A percentile compares a stretch with the other conserved stretches of the same genome.
phyloP scores from a whole-genome alignment of 2,888 invertebrate genomes.

The Drosophila lutescens region DNA sequence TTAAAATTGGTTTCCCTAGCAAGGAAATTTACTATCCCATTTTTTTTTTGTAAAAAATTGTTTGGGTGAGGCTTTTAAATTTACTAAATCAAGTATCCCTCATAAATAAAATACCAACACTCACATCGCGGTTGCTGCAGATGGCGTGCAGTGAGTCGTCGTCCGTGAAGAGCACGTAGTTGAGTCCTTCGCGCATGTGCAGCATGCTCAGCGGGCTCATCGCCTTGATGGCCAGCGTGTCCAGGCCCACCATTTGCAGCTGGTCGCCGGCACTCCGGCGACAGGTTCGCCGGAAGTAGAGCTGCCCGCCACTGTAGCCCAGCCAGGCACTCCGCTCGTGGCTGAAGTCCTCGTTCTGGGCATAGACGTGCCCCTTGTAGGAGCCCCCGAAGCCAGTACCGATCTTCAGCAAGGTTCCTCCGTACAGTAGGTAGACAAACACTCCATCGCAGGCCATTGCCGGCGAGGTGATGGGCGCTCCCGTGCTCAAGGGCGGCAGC shows the following conservation, averaged over 20 bases:
- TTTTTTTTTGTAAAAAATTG: background rate
- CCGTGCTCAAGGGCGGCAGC: slow-evolving; percentile 28
- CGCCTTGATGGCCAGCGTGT: slow-evolving; percentile 85
- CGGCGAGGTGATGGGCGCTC: slow-evolving; percentile 56
- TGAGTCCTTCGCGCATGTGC: slow-evolving; percentile 82
- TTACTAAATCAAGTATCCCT: too few relatives aligned
- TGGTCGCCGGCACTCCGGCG: slow-evolving; percentile 84
- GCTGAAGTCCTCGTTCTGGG: slow-evolving; percentile 92
- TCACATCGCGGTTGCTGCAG: slow-evolving; percentile 91
- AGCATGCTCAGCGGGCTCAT: slow-evolving; percentile 81
- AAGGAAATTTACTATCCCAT: too few relatives aligned
- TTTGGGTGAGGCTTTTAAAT: background rate
- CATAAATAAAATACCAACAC: slow-evolving; percentile 44
- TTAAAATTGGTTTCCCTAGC: too few relatives aligned
- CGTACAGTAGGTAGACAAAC: slow-evolving; percentile 93
- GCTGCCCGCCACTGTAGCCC: slow-evolving; percentile 92
- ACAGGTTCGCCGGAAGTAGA: slow-evolving; percentile 90
- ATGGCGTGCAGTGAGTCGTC: slow-evolving; percentile 92
- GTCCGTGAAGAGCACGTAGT: slow-evolving; percentile 88
- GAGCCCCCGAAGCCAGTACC: slow-evolving; percentile 98
- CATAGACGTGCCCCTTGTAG: slow-evolving; percentile 94
- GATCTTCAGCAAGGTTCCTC: slow-evolving; percentile 94
- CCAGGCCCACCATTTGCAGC: slow-evolving; percentile 84
- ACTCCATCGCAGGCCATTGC: slow-evolving; percentile 95
- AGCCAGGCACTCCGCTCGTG: slow-evolving; percentile 93